Evolutionary conservation across 2,888 invertebrate species (phyloP).

Genomic region (Theodoxus fluviatilis): DNA sequence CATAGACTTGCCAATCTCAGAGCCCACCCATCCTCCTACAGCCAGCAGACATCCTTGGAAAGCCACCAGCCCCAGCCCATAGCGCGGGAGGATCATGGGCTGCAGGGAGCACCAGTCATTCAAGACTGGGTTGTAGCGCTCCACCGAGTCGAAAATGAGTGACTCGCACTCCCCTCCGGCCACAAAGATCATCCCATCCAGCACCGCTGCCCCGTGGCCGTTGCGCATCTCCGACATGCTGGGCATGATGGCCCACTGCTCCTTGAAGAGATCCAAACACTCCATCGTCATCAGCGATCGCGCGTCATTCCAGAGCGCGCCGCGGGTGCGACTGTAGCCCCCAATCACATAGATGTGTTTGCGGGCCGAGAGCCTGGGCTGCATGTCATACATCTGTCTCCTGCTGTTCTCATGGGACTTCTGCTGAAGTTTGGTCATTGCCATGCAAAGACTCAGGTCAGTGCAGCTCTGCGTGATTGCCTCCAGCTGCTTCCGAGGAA

Average conservation of each 20-base stretch:
- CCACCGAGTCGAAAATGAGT: constrained; percentile 73
- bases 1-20: constrained; percentile 86
- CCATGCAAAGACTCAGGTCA: constrained; percentile 80
- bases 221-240: constrained; percentile 86
- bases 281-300: constrained; percentile 80
- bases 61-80: constrained; percentile 87
- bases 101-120: constrained; percentile 71
- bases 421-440: constrained; percentile 70
- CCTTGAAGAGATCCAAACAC: constrained; percentile 71
- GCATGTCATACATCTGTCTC: constrained; percentile 51
- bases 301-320: constrained; percentile 76
- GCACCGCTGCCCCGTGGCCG: constrained; percentile 83
- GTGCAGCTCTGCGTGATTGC: constrained; percentile 79
- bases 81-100: constrained; percentile 68
- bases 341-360: constrained; percentile 88
- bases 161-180: constrained; percentile 88
- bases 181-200: constrained; percentile 86
- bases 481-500: constrained; percentile 81
- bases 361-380: constrained; percentile 84
- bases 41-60: constrained; percentile 84
- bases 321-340: constrained; percentile 85
- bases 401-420: constrained; percentile 43
- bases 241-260: constrained; percentile 51
- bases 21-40: constrained; percentile 92
- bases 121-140: constrained; percentile 57